These are phyloP conservation scores for Chironomus striatipennis DNA, from an alignment of 1,140 invertebrate species.

Conservation along the genomic window DNA sequence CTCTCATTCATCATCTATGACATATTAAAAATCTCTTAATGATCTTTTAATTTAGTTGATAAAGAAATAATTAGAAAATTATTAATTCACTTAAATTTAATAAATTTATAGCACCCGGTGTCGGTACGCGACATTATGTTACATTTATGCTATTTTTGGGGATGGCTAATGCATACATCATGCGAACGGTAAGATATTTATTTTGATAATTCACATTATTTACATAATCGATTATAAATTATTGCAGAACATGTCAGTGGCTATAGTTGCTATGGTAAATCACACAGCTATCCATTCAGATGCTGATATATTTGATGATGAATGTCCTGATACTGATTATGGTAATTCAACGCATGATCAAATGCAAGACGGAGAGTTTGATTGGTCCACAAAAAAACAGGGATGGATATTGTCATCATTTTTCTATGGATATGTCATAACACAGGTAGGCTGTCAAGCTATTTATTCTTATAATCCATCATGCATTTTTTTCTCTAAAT, in stretches of 20 bases:
- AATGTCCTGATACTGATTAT: slow-evolving; percentile 15
- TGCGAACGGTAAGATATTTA: slow-evolving; percentile 55
- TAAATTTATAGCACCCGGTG: slow-evolving; percentile 32
- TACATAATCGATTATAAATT: background rate
- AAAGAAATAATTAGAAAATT: too few species aligned
- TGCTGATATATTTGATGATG: background rate
- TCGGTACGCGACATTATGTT: slow-evolving; percentile 68
- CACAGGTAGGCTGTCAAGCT: slow-evolving; percentile 34
- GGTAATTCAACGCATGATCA: slow-evolving; percentile 31
- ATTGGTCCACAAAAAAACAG: slow-evolving; percentile 67
- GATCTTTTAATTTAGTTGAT: too few species aligned
- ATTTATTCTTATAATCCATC: too few species aligned
- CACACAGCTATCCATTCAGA: slow-evolving; percentile 49
- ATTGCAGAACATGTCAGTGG: slow-evolving; percentile 79
- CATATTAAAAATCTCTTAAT: too few species aligned
- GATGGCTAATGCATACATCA: slow-evolving; percentile 88
- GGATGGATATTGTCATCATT: slow-evolving; percentile 78
- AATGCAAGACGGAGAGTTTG: slow-evolving; percentile 57
- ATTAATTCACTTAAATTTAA: too few species aligned
- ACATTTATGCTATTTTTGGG: slow-evolving; percentile 86
- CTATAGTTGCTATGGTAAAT: slow-evolving; percentile 94
- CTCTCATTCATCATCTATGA: too few species aligned
- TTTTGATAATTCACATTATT: too few species aligned
- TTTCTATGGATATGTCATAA: slow-evolving; percentile 85
- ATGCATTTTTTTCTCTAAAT: too few species aligned